Percentiles rank a stretch among this genome's conserved stretches.
Conservation (phyloP, 1,140 invertebrate genomes). For the Macrostomum lignano region DNA sequence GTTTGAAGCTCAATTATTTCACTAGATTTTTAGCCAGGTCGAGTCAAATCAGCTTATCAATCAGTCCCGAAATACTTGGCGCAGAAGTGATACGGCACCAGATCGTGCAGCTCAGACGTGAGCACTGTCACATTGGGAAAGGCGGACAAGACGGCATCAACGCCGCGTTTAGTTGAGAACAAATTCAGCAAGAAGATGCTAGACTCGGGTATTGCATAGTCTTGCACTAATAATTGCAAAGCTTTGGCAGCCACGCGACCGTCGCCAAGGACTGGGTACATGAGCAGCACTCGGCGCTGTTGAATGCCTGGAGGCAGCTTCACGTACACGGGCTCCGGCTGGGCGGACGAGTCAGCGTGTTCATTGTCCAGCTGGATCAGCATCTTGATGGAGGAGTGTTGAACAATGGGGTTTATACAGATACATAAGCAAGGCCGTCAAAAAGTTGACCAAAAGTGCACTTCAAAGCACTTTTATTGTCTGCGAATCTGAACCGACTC, state of each 20-base stretch:
- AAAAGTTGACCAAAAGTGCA: too few relatives aligned
- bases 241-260: constrained; percentile 79
- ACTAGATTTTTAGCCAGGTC: too few relatives aligned
- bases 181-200: constrained; percentile 80
- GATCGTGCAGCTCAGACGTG: constrained; percentile 67
- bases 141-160: constrained; percentile 12
- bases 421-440: too few relatives aligned
- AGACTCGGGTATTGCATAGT: constrained; percentile 64
- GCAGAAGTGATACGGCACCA: constrained; percentile 90
- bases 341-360: constrained; percentile 49
- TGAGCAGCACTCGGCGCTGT: constrained; percentile 56
- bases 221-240: constrained; percentile 61
- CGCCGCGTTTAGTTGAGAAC: constrained; percentile 57
- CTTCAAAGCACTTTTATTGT: too few relatives aligned
- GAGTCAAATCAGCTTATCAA: constrained; percentile 33
- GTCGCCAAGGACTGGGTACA: constrained; percentile 89
- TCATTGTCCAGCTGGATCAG: constrained; percentile 79
- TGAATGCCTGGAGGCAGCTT: constrained; percentile 82
- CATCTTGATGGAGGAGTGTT: too few relatives aligned
- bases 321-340: constrained; percentile 80
- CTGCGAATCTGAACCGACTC: too few relatives aligned
- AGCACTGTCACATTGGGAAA: constrained; percentile 74
- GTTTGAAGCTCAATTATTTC: too few relatives aligned
- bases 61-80: constrained; percentile 95
- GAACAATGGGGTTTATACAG: too few relatives aligned